Conservation (phyloP, 1,140 invertebrate genomes). For the Cotesia vestalis region DNA sequence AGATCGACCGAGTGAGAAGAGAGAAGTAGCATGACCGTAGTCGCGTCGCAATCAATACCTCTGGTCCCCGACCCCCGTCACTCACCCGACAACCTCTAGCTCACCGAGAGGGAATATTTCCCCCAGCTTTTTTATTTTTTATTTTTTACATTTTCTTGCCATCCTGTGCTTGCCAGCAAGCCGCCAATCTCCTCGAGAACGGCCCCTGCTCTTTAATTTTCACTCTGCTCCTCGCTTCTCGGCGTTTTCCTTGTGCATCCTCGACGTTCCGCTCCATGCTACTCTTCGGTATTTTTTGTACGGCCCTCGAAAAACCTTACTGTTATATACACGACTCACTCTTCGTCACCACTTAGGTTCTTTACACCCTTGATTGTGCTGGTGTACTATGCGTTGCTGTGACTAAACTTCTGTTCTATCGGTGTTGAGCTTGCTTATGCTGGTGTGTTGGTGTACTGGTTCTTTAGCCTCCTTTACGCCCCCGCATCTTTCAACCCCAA, state of each 20-base stretch:
- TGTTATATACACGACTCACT: neutral
- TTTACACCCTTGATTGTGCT: neutral
- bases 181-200: conserved; percentile 38
- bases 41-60: conserved; percentile 64
- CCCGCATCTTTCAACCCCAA: conserved; percentile 6
- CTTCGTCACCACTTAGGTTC: neutral
- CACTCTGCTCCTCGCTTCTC: neutral
- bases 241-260: conserved; percentile 8
- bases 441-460: conserved; percentile 16
- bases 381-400: too few species aligned
- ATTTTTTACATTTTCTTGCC: conserved; percentile 37
- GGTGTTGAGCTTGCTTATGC: too few species aligned
- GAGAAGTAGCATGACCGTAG: conserved; percentile 49
- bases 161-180: conserved; percentile 41
- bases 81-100: conserved; percentile 49
- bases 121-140: conserved; percentile 38
- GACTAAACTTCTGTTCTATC: too few species aligned
- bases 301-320: conserved; percentile 10
- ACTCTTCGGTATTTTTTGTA: too few species aligned
- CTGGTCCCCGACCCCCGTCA: conserved; percentile 51
- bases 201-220: neutral
- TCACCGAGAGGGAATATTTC: conserved; percentile 44
- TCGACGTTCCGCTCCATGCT: neutral
- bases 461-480: conserved; percentile 9
- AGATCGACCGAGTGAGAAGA: neutral